phyloP scores from a whole-genome alignment of 2,113 vertebrate genomes.

The Amphiprion percula region DNA sequence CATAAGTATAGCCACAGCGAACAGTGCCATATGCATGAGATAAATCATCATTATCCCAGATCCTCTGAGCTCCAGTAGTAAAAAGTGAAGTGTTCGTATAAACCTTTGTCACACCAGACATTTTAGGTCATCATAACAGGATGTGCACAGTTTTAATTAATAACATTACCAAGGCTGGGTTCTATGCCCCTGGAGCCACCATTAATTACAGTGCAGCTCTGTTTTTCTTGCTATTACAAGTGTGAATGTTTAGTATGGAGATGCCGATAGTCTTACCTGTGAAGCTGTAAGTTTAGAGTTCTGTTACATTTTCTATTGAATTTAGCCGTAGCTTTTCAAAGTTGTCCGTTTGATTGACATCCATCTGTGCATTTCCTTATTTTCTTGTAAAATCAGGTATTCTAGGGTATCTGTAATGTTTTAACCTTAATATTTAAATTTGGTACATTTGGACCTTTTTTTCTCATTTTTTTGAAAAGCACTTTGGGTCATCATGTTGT shows the following conservation, averaged over 20 bases:
- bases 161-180: conserved; percentile 16
- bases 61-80: neutral
- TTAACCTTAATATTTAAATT: no score
- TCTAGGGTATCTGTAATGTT: neutral
- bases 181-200: conserved; percentile 1
- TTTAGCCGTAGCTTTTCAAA: no score
- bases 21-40: neutral
- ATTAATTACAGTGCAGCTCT: conserved; percentile 19
- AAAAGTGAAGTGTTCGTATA: neutral
- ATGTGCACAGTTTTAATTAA: conserved; percentile 28
- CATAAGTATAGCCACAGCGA: neutral
- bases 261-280: no score
- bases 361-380: neutral
- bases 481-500: neutral
- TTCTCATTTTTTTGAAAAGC: no score
- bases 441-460: no score
- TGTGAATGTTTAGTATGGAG: neutral
- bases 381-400: neutral
- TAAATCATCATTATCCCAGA: neutral
- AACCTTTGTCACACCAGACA: neutral
- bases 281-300: no score
- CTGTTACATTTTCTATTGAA: no score
- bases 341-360: no score
- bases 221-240: conserved; percentile 8
- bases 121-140: neutral